Percentiles rank a stretch among this genome's conserved stretches.
These are phyloP conservation scores for Sycophaga agraensis DNA, from an alignment of 1,140 invertebrate species.

Conservation along the genomic window DNA sequence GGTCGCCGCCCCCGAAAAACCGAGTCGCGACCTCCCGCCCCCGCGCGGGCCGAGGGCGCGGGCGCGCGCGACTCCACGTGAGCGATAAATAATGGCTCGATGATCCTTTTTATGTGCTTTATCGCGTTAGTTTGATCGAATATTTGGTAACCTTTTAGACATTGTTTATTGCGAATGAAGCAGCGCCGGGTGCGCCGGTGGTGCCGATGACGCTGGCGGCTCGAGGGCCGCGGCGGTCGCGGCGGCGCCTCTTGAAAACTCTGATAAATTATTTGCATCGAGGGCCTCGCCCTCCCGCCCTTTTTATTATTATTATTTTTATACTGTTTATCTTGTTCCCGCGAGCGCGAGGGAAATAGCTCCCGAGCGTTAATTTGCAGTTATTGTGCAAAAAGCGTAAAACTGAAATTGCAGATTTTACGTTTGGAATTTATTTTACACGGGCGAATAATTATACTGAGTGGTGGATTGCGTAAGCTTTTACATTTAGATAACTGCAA, in stretches of 20 bases:
- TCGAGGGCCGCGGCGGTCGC: too few species aligned
- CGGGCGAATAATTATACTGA: slow-evolving; percentile 31
- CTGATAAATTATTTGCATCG: slow-evolving; percentile 20
- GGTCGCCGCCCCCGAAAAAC: not conserved
- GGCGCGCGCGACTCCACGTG: slow-evolving; percentile 29
- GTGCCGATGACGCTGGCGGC: too few species aligned
- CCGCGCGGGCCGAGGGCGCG: too few species aligned
- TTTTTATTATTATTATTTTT: slow-evolving; percentile 22
- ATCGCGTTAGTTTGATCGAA: slow-evolving; percentile 32
- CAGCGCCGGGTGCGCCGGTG: not conserved
- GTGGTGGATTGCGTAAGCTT: slow-evolving; percentile 28
- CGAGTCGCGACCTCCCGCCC: too few species aligned
- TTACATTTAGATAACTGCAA: slow-evolving; percentile 32
- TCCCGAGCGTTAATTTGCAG: slow-evolving; percentile 31
- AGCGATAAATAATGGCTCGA: slow-evolving; percentile 30
- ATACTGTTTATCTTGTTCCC: slow-evolving; percentile 30
- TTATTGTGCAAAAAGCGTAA: slow-evolving; percentile 34
- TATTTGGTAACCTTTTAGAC: slow-evolving; percentile 30
- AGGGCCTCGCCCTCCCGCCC: not conserved
- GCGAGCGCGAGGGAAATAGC: slow-evolving; percentile 18
- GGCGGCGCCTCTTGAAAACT: not conserved
- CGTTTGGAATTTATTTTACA: slow-evolving; percentile 32
- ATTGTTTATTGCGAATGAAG: slow-evolving; percentile 26
- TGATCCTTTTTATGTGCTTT: slow-evolving; percentile 29
- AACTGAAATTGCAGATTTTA: slow-evolving; percentile 34